Percentiles rank a stretch among this genome's conserved stretches.
Conservation (phyloP, 2,797 vertebrate genomes). For the Rhadinocentrus ornatus region DNA sequence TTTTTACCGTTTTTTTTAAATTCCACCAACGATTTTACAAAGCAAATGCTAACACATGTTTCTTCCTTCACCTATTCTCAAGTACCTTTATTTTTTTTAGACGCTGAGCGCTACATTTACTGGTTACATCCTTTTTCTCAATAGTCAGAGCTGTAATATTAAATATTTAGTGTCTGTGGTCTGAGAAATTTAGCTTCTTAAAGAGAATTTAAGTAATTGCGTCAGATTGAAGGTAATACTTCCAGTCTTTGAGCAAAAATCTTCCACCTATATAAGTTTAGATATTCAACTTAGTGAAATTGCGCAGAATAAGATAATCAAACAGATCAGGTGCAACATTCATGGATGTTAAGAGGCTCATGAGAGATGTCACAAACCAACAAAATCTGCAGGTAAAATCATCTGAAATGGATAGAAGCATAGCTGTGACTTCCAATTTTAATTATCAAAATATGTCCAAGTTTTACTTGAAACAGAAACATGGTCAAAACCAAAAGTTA, state of each 20-base stretch:
- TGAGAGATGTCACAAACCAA: neutral
- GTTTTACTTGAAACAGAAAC: too few relatives aligned
- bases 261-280: too few relatives aligned
- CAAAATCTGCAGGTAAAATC: neutral
- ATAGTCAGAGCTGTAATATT: conserved; percentile 15
- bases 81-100: conserved; percentile 28
- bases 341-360: neutral
- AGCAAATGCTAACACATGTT: conserved; percentile 24
- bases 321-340: neutral
- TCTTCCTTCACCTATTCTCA: neutral
- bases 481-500: neutral
- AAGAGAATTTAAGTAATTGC: conserved; percentile 7
- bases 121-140: neutral
- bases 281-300: too few relatives aligned
- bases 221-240: neutral
- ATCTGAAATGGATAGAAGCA: too few relatives aligned
- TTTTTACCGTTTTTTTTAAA: neutral
- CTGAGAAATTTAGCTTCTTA: conserved; percentile 30
- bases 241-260: too few relatives aligned
- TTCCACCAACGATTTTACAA: conserved; percentile 12
- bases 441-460: too few relatives aligned
- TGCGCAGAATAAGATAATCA: neutral
- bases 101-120: neutral
- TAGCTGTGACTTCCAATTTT: too few relatives aligned
- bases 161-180: conserved; percentile 23